Evolutionary conservation across 1,140 invertebrate genomes (phyloP).

Genomic region (Muscidifurax raptorellus): DNA sequence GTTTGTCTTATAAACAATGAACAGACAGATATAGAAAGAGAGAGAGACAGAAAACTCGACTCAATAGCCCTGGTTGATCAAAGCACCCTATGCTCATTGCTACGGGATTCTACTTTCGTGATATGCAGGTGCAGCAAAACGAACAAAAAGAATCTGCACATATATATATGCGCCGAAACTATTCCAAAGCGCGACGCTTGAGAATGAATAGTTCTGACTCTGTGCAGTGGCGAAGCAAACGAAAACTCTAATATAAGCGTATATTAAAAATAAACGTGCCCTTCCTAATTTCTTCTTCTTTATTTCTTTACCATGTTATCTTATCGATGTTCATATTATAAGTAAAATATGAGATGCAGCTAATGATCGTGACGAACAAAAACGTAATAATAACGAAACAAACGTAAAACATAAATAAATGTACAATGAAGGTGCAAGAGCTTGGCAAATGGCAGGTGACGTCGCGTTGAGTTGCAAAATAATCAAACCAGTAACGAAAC

Average conservation of each 20-base stretch:
- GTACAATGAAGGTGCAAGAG: background rate
- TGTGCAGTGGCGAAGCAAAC: background rate
- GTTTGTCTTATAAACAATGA: background rate
- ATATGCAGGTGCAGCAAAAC: background rate
- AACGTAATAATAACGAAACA: background rate
- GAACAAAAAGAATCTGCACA: background rate
- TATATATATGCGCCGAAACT: background rate
- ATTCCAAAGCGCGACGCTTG: background rate
- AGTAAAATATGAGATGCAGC: background rate
- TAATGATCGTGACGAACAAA: background rate
- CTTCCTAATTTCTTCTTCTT: background rate
- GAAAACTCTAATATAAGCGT: background rate
- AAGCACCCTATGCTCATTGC: background rate
- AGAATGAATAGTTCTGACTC: background rate
- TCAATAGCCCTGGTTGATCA: constrained; percentile 20
- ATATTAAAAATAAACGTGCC: background rate
- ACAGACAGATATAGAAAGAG: background rate
- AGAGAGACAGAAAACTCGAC: background rate
- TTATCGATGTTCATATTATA: background rate
- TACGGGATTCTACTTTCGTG: background rate
- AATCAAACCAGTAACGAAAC: constrained; percentile 22
- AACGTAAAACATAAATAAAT: background rate
- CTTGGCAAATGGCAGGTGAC: background rate
- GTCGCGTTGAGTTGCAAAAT: constrained; percentile 20
- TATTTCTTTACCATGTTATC: background rate